A percentile compares a stretch with the other conserved stretches of the same genome.
phyloP scores from a whole-genome alignment of 2,113 vertebrate species.

The Ceyx cyanopectus region DNA sequence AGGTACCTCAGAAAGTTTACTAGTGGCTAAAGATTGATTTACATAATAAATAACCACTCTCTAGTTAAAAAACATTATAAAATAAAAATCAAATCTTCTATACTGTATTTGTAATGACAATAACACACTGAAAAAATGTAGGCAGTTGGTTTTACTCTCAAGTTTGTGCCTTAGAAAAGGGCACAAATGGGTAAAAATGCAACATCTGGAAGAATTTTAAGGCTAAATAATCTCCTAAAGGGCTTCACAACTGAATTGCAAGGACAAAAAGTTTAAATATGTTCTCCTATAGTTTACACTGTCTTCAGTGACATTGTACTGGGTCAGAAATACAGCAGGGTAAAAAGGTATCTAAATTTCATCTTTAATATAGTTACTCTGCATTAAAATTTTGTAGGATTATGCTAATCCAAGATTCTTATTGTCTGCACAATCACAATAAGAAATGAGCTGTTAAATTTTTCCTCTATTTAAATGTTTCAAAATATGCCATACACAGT shows the following conservation, averaged over 20 bases:
- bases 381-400: background rate
- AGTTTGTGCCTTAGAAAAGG: background rate
- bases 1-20: background rate
- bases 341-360: background rate
- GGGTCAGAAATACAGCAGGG: background rate
- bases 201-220: background rate
- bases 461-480: conserved; percentile 40
- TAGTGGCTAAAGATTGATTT: background rate
- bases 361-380: background rate
- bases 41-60: background rate
- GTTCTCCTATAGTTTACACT: background rate
- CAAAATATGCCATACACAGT: conserved; percentile 53
- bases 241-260: background rate
- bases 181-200: background rate
- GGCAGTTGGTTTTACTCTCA: background rate
- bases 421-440: conserved; percentile 37
- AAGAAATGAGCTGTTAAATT: conserved; percentile 42
- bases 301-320: background rate
- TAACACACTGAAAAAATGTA: background rate
- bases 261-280: background rate
- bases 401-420: conserved; percentile 10
- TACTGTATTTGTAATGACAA: background rate
- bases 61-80: background rate
- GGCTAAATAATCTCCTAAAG: background rate
- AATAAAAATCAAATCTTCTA: background rate